These are phyloP conservation scores for Stigmatopora argus DNA, from an alignment of 2,113 vertebrate species.

Conservation along the genomic window DNA sequence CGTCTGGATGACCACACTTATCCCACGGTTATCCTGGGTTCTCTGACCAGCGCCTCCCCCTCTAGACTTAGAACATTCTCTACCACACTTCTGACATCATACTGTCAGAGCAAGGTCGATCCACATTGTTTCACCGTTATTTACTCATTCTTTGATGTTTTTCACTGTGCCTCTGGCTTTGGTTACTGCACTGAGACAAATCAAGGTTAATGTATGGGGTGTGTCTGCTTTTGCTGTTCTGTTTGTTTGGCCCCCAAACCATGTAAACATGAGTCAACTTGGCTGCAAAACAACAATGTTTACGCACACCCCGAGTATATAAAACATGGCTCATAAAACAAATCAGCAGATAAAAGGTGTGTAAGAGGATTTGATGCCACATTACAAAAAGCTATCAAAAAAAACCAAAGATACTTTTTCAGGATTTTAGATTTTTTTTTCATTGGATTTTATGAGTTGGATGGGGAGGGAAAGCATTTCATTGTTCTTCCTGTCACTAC, in stretches of 20 bases:
- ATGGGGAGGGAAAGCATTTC: too few species aligned
- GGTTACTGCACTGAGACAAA: slow-evolving; percentile 11
- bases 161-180: slow-evolving; percentile 34
- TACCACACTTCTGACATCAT: slow-evolving; percentile 48
- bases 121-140: slow-evolving; percentile 39
- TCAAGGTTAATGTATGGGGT: slow-evolving; percentile 8
- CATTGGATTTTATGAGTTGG: too few species aligned
- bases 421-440: too few species aligned
- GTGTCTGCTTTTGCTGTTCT: slow-evolving; percentile 3
- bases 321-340: not conserved
- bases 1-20: slow-evolving; percentile 4
- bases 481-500: too few species aligned
- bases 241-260: slow-evolving; percentile 20
- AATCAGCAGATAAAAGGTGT: not conserved
- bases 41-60: slow-evolving; percentile 26
- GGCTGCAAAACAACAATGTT: slow-evolving; percentile 8
- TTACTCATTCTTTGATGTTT: slow-evolving; percentile 50
- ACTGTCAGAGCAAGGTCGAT: slow-evolving; percentile 29
- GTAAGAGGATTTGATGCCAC: not conserved
- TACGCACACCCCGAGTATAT: slow-evolving; percentile 7
- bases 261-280: slow-evolving; percentile 23
- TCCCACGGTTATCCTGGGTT: slow-evolving; percentile 22
- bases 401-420: too few species aligned
- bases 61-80: slow-evolving; percentile 23
- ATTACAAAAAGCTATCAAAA: too few species aligned